phyloP scores from a whole-genome alignment of 2,113 vertebrate species.

The Rhipidura dahli region DNA sequence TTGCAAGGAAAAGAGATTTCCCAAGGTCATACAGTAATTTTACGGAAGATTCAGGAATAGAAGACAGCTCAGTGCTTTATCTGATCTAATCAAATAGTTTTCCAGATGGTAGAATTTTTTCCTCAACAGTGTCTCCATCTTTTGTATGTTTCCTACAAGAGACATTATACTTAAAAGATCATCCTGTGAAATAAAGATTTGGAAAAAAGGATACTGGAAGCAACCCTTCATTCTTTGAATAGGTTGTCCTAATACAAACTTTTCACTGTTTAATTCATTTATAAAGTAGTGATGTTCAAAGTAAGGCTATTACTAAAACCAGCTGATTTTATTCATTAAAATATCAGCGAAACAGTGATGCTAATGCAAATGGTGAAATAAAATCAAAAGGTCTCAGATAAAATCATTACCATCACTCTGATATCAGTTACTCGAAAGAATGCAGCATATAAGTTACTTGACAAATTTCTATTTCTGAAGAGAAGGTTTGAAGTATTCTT shows the following conservation, averaged over 20 bases:
- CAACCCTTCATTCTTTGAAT: not conserved
- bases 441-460: not conserved
- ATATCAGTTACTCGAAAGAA: not conserved
- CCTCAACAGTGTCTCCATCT: not conserved
- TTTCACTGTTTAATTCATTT: not conserved
- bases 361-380: not conserved
- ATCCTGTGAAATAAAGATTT: not conserved
- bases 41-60: not conserved
- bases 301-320: not conserved
- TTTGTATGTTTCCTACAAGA: not conserved
- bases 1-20: constrained; percentile 23
- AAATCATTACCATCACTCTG: not conserved
- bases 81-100: not conserved
- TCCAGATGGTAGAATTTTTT: not conserved
- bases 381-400: not conserved
- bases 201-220: not conserved
- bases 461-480: not conserved
- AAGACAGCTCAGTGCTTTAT: not conserved
- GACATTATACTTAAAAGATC: not conserved
- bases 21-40: not conserved
- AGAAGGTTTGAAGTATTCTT: not conserved
- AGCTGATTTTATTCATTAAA: not conserved
- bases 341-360: not conserved
- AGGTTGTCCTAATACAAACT: not conserved
- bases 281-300: not conserved